phyloP scores from a whole-genome alignment of 2,113 vertebrate genomes.

The Thermophis baileyi region DNA sequence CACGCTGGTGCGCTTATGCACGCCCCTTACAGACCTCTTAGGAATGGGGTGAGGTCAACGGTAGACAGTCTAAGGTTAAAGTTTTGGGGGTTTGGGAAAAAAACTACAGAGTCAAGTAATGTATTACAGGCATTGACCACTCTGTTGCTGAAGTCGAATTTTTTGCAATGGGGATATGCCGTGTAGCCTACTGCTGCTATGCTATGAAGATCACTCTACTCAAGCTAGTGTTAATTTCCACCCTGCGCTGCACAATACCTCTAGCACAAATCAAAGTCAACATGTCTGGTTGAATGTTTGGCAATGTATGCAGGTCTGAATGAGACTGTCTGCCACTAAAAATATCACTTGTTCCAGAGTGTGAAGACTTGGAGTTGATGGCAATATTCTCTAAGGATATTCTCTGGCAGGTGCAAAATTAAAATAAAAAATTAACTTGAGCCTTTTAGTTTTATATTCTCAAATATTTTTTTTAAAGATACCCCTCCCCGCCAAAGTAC shows the following conservation, averaged over 20 bases:
- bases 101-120: no score
- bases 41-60: no score
- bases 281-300: slow-evolving; percentile 35
- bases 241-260: slow-evolving; percentile 28
- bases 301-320: slow-evolving; percentile 26
- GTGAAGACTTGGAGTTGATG: slow-evolving; percentile 40
- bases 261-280: slow-evolving; percentile 46
- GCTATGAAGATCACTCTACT: neutral
- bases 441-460: slow-evolving; percentile 40
- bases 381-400: slow-evolving; percentile 45
- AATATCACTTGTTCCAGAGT: slow-evolving; percentile 30
- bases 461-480: slow-evolving; percentile 29
- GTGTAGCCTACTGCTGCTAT: neutral
- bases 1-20: no score
- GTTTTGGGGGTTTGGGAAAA: no score
- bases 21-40: no score
- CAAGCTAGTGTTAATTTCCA: slow-evolving; percentile 33
- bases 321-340: slow-evolving; percentile 31
- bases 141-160: no score
- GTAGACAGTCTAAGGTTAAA: no score
- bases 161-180: neutral
- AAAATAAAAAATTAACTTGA: slow-evolving; percentile 40
- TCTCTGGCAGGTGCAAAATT: slow-evolving; percentile 52
- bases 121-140: no score
- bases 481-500: neutral